Evolutionary conservation across 2,113 vertebrate genomes (phyloP), one percentile per base, ranked within the genome.

Genomic region (Spilogale gracilis): DNA sequence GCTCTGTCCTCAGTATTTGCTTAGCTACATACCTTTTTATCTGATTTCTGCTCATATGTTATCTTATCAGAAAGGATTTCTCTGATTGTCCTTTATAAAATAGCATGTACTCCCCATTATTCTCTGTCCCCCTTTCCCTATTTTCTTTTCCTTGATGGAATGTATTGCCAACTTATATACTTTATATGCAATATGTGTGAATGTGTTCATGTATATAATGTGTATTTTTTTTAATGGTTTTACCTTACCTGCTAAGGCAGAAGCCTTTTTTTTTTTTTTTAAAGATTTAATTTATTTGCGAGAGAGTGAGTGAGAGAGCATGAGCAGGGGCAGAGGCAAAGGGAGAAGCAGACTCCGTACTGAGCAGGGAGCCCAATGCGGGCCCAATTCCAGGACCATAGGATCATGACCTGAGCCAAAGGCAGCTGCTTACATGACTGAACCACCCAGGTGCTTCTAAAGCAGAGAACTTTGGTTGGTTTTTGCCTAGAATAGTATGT

Each of bases 141-240:
- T 94, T 84, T 89, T 90, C 45, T 93, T 97, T 96, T 92, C 67
- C 43, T 45, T 76, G 13, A 58, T 79, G 73, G 52, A 56, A 27
- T 71, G 32, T 69, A 25, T 82, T 30, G 69, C 56, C 27, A 17
- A 11, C 38, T 61, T 84, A 67, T 58, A 58, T 91, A 65, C 58
- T 69, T 95, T 73, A 32, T 80, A 25, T 93, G 43, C 30, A 27
- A 27, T 92, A 45, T 67, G 4, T 63, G 13, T 65, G 48, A 60
- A 73, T 50, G 5, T 65, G 6, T 65, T 50, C n/a, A 18, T 71
- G n/a, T 50, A 20, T 92, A 67, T 84, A 13, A n/a, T 23, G 2
- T 83, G 27, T 73, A 27, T 52, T 95, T 8, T 87, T 48, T 58
- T 50, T 95, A 91, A 61, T 95, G 43, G 14, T 92, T 89, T 94